Percentiles rank a stretch among this genome's conserved stretches.
phyloP scores from a whole-genome alignment of 2,888 invertebrate species.

The Rambutsinella grinnellia region DNA sequence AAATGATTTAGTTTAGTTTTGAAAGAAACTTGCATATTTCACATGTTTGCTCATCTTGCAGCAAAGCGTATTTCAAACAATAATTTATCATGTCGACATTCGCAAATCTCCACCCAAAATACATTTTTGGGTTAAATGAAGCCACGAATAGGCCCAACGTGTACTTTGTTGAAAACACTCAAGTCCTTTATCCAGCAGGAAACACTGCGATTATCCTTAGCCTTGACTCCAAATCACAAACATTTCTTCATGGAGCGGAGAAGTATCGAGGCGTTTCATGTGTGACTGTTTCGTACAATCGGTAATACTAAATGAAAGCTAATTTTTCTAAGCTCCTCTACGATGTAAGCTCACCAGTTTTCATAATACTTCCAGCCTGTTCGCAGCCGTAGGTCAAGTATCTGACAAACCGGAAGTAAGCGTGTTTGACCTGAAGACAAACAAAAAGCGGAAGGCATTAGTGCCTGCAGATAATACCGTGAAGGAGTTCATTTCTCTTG shows the following conservation, averaged over 20 bases:
- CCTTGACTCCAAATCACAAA: slow-evolving; percentile 69
- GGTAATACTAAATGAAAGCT: slow-evolving; percentile 39
- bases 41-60: too few species aligned
- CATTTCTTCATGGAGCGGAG: slow-evolving; percentile 70
- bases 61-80: not conserved
- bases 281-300: slow-evolving; percentile 57
- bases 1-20: too few species aligned
- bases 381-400: slow-evolving; percentile 69
- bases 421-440: slow-evolving; percentile 70
- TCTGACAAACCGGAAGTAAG: slow-evolving; percentile 70
- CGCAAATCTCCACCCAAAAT: slow-evolving; percentile 64
- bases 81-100: slow-evolving; percentile 52
- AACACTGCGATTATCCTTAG: slow-evolving; percentile 70
- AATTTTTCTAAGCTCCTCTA: not conserved
- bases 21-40: too few species aligned
- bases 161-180: slow-evolving; percentile 62
- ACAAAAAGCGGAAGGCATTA: slow-evolving; percentile 70
- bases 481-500: slow-evolving; percentile 78
- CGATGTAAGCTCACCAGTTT: not conserved
- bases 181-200: slow-evolving; percentile 67
- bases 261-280: slow-evolving; percentile 67
- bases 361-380: slow-evolving; percentile 47
- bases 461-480: slow-evolving; percentile 70
- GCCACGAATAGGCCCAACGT: slow-evolving; percentile 53
- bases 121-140: slow-evolving; percentile 58